Evolutionary conservation across 2,113 vertebrate species (phyloP).

Genomic region (Rhegmatorhina hoffmannsi): DNA sequence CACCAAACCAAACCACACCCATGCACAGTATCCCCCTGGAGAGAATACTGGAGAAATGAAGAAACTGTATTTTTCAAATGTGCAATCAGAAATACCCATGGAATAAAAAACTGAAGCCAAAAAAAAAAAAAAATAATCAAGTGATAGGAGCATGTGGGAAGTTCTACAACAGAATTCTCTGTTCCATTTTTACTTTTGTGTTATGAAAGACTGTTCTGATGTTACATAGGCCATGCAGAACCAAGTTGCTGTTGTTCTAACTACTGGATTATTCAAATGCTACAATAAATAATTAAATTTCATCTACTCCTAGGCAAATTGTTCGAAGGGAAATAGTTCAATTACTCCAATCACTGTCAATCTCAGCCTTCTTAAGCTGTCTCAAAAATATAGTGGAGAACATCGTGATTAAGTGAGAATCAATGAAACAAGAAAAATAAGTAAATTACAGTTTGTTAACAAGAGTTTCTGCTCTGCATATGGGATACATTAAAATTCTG

Average conservation of each 20-base stretch:
- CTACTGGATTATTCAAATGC: neutral
- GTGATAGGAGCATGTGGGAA: neutral
- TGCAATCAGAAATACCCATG: neutral
- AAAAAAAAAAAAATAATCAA: neutral
- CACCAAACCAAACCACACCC: neutral
- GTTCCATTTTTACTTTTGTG: neutral
- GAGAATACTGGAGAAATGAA: neutral
- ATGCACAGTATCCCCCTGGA: neutral
- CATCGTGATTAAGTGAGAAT: conserved; percentile 14
- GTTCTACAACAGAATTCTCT: neutral
- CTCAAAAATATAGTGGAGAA: conserved; percentile 41
- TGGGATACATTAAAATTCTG: neutral
- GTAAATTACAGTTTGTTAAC: conserved; percentile 24
- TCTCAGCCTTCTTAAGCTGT: conserved; percentile 49
- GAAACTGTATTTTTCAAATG: neutral
- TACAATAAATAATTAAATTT: conserved; percentile 36
- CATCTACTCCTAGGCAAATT: conserved; percentile 30
- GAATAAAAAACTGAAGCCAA: neutral
- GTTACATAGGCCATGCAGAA: neutral
- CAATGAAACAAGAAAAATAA: conserved; percentile 25
- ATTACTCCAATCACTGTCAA: conserved; percentile 59
- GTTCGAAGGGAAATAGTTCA: conserved; percentile 32
- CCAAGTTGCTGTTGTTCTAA: neutral
- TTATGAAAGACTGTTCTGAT: neutral
- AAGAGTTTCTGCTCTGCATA: neutral